phyloP scores from a whole-genome alignment of 1,140 invertebrate genomes.

The Chelonus insularis region DNA sequence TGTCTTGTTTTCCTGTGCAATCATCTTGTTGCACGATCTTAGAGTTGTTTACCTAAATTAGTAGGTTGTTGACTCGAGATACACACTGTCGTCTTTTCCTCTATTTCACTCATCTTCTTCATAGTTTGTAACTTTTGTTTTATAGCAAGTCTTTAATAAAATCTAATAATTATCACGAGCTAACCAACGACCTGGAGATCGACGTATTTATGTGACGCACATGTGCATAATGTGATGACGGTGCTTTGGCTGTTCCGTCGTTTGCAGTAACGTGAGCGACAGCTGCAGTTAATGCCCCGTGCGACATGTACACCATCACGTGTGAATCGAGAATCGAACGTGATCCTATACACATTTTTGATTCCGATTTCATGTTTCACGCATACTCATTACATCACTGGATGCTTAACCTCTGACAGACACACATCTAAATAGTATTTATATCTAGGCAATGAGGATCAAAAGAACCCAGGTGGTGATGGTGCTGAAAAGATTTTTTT shows the following conservation, averaged over 20 bases:
- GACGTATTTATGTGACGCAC: slow-evolving; percentile 54
- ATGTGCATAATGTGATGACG: slow-evolving; percentile 53
- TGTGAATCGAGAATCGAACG: slow-evolving; percentile 15
- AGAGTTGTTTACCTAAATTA: slow-evolving; percentile 18
- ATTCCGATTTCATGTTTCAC: too few relatives aligned
- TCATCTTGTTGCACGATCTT: slow-evolving; percentile 18
- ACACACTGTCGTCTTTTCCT: slow-evolving; percentile 14
- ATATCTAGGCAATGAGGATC: too few relatives aligned
- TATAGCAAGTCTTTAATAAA: not conserved
- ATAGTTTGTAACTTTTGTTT: not conserved
- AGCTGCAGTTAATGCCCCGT: slow-evolving; percentile 55
- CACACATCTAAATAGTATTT: too few relatives aligned
- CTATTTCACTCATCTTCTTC: not conserved
- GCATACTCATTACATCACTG: too few relatives aligned
- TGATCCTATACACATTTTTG: not conserved
- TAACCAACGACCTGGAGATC: slow-evolving; percentile 36
- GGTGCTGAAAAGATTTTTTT: too few relatives aligned
- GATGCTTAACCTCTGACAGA: too few relatives aligned
- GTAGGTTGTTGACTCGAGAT: slow-evolving; percentile 14
- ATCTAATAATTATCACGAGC: not conserved
- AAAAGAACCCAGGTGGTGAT: too few relatives aligned
- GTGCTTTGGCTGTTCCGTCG: slow-evolving; percentile 37
- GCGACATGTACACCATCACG: slow-evolving; percentile 32
- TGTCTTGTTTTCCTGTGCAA: slow-evolving; percentile 13
- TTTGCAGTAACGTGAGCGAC: slow-evolving; percentile 43